Evolutionary conservation across 1,140 invertebrate species (phyloP).

Genomic region (Helicoverpa zea): DNA sequence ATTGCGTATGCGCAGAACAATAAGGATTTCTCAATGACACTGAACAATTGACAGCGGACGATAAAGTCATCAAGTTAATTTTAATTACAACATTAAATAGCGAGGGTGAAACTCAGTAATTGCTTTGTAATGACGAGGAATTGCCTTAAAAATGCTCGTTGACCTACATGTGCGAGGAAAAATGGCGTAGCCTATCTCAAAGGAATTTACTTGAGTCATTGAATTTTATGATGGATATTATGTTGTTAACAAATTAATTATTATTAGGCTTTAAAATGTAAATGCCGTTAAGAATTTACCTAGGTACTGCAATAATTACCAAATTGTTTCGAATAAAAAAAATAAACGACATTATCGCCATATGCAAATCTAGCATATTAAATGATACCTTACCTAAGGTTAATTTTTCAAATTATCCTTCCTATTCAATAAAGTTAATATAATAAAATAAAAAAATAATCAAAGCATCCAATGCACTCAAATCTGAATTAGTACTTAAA

Average conservation of each 20-base stretch:
- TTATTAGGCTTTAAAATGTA: background rate
- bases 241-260: constrained; percentile 31
- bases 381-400: too few species aligned
- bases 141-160: constrained; percentile 8
- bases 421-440: too few species aligned
- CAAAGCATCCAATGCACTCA: too few species aligned
- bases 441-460: too few species aligned
- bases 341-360: too few species aligned
- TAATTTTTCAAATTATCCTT: too few species aligned
- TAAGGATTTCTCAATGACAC: background rate
- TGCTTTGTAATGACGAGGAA: constrained; percentile 30
- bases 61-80: constrained; percentile 43
- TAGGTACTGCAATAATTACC: too few species aligned
- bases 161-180: background rate
- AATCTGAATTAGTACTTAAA: too few species aligned
- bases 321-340: too few species aligned
- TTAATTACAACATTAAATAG: constrained; percentile 26
- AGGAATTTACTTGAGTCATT: constrained; percentile 19
- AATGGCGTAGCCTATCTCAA: background rate
- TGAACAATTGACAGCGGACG: background rate
- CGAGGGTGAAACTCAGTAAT: background rate
- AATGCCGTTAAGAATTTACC: too few species aligned
- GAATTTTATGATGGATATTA: constrained; percentile 22
- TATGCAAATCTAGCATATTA: too few species aligned
- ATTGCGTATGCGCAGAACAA: too few species aligned